Percentiles rank a stretch among this genome's conserved stretches.
phyloP scores from a whole-genome alignment of 2,888 invertebrate species.

The Drosophila anomelani region DNA sequence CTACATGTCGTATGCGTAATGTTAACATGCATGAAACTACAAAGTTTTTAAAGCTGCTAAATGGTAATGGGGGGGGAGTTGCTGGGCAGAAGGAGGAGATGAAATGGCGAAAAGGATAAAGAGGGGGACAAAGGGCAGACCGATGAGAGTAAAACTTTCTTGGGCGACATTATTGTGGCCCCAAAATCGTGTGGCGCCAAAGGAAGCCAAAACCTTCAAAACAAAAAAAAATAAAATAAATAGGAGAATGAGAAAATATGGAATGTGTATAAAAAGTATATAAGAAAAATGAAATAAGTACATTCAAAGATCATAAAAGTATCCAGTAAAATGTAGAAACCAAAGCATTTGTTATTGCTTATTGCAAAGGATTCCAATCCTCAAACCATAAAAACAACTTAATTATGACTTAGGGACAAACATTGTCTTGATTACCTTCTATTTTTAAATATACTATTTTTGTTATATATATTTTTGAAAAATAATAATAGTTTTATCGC shows the following conservation, averaged over 20 bases:
- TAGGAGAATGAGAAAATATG: neutral
- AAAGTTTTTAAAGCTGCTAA: slow-evolving; percentile 22
- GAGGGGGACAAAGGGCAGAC: neutral
- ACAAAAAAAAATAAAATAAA: neutral
- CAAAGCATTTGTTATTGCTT: neutral
- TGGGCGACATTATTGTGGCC: slow-evolving; percentile 36
- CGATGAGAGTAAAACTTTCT: slow-evolving; percentile 34
- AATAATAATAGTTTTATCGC: neutral
- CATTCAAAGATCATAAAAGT: neutral
- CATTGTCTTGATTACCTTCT: neutral
- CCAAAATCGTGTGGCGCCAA: slow-evolving; percentile 37
- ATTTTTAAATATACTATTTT: neutral
- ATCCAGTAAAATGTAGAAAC: neutral
- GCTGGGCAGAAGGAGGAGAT: neutral
- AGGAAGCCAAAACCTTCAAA: neutral
- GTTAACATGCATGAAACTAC: slow-evolving; percentile 14
- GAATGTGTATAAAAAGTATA: neutral
- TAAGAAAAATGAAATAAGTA: neutral
- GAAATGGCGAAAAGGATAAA: neutral
- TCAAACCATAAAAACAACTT: neutral
- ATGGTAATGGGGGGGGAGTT: neutral
- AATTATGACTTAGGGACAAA: neutral
- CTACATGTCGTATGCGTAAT: slow-evolving; percentile 35
- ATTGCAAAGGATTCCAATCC: neutral
- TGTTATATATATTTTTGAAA: no score